phyloP scores from a whole-genome alignment of 1,140 invertebrate species.

The Drosophila carrolli region DNA sequence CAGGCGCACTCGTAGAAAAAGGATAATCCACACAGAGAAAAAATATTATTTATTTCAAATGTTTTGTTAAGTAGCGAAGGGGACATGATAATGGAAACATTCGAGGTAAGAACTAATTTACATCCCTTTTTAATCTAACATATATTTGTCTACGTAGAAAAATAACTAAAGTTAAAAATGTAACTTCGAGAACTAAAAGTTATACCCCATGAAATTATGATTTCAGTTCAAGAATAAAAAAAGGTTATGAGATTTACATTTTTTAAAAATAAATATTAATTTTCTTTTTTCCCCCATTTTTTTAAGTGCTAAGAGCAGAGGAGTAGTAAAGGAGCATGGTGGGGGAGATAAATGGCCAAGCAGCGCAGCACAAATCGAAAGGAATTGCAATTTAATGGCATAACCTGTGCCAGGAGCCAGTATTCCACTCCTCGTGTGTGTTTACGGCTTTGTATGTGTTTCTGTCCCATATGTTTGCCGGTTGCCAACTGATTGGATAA shows the following conservation, averaged over 20 bases:
- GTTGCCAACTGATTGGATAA: constrained; percentile 45
- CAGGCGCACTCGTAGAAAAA: constrained; percentile 3
- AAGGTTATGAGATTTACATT: no score
- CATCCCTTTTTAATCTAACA: no score
- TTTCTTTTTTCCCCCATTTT: not conserved
- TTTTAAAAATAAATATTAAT: no score
- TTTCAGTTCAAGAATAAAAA: no score
- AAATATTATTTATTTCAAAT: not conserved
- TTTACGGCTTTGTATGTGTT: constrained; percentile 1
- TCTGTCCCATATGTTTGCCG: constrained; percentile 37
- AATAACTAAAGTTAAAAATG: no score
- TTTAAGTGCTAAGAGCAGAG: not conserved
- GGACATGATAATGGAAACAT: no score
- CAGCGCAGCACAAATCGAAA: constrained; percentile 72
- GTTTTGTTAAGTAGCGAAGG: not conserved
- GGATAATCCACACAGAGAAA: not conserved
- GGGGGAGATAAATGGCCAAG: constrained; percentile 67
- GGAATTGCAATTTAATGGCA: constrained; percentile 78
- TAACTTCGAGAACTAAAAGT: no score
- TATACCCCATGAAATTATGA: no score
- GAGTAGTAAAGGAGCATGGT: not conserved
- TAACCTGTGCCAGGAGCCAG: constrained; percentile 59
- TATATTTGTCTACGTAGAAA: no score
- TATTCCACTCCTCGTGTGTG: not conserved
- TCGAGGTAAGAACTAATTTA: no score